Conservation (phyloP, 2,113 vertebrate species). For the Psephotus haematonotus region DNA sequence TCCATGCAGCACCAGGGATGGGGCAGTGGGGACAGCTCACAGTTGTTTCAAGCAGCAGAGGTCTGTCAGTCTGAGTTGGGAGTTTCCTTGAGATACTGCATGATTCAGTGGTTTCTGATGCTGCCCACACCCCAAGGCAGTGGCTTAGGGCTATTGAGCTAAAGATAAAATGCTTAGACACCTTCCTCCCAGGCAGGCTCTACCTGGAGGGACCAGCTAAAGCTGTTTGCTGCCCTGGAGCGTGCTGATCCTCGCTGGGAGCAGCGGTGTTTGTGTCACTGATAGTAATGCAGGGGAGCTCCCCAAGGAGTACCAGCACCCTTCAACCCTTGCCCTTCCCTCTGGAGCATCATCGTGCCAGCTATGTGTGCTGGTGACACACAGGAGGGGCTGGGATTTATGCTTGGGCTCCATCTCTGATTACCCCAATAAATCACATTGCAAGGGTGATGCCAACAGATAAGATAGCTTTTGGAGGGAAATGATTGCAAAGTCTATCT, state of each 20-base stretch:
- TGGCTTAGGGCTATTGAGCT: neutral
- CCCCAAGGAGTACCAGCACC: neutral
- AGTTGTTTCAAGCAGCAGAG: neutral
- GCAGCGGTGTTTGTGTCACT: fast-evolving
- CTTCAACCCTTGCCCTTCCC: neutral
- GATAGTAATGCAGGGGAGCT: fast-evolving
- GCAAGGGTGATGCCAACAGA: neutral
- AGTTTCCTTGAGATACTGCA: neutral
- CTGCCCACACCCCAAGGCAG: neutral
- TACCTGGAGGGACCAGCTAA: neutral
- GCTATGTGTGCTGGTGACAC: neutral
- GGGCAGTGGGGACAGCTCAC: neutral
- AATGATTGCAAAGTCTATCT: fast-evolving
- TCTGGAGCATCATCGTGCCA: fast-evolving
- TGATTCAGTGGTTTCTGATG: neutral
- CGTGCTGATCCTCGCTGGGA: neutral
- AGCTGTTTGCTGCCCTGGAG: fast-evolving
- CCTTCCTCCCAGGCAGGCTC: neutral
- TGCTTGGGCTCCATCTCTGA: fast-evolving
- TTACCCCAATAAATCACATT: neutral
- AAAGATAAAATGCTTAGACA: fast-evolving
- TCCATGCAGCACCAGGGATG: neutral
- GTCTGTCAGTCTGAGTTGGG: neutral
- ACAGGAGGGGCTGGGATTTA: neutral
- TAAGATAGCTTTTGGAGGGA: neutral